Percentiles rank a stretch among this genome's conserved stretches.
phyloP scores from a whole-genome alignment of 30 jellyfish, hydroid and myxozoan species.

The Pseudorhiza aurosa region DNA sequence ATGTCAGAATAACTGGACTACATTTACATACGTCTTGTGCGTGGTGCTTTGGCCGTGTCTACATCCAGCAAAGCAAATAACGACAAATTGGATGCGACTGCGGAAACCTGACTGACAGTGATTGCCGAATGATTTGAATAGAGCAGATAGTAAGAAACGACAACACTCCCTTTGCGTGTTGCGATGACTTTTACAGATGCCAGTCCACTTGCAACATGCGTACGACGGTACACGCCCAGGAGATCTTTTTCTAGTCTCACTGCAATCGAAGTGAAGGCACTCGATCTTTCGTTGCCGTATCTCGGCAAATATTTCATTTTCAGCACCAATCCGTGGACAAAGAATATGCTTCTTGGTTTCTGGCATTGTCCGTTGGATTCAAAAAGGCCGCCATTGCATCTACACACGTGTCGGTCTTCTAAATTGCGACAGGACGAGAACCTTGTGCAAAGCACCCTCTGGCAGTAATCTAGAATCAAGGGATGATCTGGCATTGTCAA shows the following conservation, averaged over 20 bases:
- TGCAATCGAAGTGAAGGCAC: background rate
- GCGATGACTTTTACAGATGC: conserved; percentile 1
- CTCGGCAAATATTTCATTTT: conserved; percentile 1
- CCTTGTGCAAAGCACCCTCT: background rate
- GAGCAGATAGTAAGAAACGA: conserved; percentile 10
- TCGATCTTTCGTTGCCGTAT: conserved; percentile 8
- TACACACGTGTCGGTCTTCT: background rate
- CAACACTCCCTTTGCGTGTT: conserved; percentile 27
- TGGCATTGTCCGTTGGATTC: background rate
- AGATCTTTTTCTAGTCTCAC: background rate
- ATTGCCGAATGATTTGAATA: background rate
- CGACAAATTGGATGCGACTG: conserved; percentile 1
- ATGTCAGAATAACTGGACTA: no score
- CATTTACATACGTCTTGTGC: background rate
- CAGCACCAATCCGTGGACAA: conserved; percentile 3
- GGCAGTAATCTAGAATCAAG: conserved; percentile 7
- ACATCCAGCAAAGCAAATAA: conserved; percentile 4
- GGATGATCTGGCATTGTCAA: no score
- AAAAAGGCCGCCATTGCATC: conserved; percentile 11
- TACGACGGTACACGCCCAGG: background rate
- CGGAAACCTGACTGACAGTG: background rate
- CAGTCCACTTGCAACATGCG: background rate
- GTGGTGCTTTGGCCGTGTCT: background rate
- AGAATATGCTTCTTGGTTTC: conserved; percentile 8
- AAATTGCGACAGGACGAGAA: conserved; percentile 17